phyloP scores from a whole-genome alignment of 1,140 invertebrate genomes.

The Phenacoccus solenopsis region DNA sequence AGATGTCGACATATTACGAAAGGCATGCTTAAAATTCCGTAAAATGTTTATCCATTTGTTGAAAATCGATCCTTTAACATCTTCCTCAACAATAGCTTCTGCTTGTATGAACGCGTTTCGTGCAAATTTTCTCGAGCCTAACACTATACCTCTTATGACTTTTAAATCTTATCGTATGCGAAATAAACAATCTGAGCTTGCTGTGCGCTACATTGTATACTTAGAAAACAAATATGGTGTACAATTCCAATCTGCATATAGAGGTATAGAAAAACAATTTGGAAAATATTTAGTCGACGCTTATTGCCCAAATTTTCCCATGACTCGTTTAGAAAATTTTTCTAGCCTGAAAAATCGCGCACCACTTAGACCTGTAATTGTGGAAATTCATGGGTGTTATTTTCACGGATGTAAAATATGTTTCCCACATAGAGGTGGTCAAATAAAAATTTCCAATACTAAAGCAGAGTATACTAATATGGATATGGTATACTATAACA shows the following conservation, averaged over 20 bases:
- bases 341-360: background rate
- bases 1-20: conserved; percentile 26
- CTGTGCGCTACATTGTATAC: conserved; percentile 12
- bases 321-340: background rate
- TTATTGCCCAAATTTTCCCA: background rate
- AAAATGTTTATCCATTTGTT: conserved; percentile 15
- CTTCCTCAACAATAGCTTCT: conserved; percentile 19
- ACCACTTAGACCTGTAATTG: background rate
- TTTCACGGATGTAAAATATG: conserved; percentile 20
- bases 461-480: background rate
- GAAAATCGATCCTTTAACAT: conserved; percentile 18
- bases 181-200: conserved; percentile 19
- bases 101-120: conserved; percentile 20
- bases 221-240: background rate
- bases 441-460: background rate
- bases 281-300: background rate
- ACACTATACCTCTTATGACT: conserved; percentile 20
- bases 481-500: background rate
- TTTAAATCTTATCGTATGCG: background rate
- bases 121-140: conserved; percentile 10
- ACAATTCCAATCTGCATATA: conserved; percentile 16
- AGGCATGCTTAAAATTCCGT: conserved; percentile 30
- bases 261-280: background rate
- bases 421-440: background rate
- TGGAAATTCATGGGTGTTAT: conserved; percentile 21